Base-by-base conservation (phyloP, 2,888 invertebrate genomes). In the Hartigia nigra region DNA sequence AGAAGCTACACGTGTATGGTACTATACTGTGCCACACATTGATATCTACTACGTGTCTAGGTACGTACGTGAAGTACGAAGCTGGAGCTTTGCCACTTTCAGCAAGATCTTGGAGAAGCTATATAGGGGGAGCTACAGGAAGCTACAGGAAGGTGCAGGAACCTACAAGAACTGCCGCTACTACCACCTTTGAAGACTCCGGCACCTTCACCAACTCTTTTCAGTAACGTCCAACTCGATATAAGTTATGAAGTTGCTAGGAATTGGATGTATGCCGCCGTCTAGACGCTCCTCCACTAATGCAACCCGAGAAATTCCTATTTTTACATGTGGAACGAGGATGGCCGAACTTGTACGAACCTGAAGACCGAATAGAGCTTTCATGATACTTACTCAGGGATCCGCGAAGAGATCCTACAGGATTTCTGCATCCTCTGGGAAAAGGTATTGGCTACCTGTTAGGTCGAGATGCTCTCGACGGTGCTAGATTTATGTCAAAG, bases 191-290 rank as follows among this genome's bases (percentile, higher is more conserved):
- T 3, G 3, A 72, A 72, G 32, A 72, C 31, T 31, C 72, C 72
- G 31, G 72, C 72, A 34, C 72, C 72, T 34, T 72, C 72, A 12
- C 12, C 72, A 14, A 34, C 72, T 34, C 72, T 31, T 31, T 34
- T 72, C 72, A 12, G 32, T 72, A 79, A 79, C 55, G 79, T 78
- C 76, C 78, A 82, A 83, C 84, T 84, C 78, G 81, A 82, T 84
- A 84, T 82, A 84, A 84, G 84, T 84, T 84, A 84, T 84, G 82
- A 82, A 83, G 83, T 82, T 79, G 55, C 79, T 31, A 80, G 82
- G 82, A 82, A 83, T 83, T 82, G 82, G 81, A 81, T 82, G 81
- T 78, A 81, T 78, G 77, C 76, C 77, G 81, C 74, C 81, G 82
- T 84, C 83, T 82, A 84, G 84, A 84, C 83, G 80, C 78, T 80